These are phyloP conservation scores for Sinelater perroti DNA, from an alignment of 2,888 invertebrate species.

Conservation along the genomic window DNA sequence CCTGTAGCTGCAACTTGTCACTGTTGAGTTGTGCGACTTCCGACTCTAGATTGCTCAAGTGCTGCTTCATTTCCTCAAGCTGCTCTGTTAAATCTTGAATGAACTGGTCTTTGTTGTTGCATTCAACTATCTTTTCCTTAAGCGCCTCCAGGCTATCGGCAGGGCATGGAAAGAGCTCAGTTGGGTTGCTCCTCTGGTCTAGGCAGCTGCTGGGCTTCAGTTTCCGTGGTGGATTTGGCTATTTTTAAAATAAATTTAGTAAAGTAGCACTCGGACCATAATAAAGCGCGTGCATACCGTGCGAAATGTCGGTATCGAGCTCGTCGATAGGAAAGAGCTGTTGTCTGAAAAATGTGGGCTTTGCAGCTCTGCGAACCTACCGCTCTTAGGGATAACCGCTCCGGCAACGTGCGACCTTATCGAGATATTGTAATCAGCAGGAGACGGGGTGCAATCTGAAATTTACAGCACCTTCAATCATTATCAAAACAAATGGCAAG, in stretches of 20 bases:
- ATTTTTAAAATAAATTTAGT: conserved; percentile 39
- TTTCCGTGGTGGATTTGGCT: conserved; percentile 49
- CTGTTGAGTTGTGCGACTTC: conserved; percentile 57
- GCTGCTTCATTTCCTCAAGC: conserved; percentile 63
- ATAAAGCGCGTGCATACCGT: conserved; percentile 52
- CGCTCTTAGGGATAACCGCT: conserved; percentile 56
- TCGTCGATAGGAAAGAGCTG: conserved; percentile 42
- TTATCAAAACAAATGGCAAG: neutral
- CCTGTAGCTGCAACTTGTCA: conserved; percentile 55
- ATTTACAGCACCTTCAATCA: neutral
- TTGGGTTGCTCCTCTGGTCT: conserved; percentile 32
- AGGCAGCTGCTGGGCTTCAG: conserved; percentile 45
- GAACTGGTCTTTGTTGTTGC: conserved; percentile 63
- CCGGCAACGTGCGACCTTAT: conserved; percentile 58
- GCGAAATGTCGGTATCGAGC: conserved; percentile 54
- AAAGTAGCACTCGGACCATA: neutral
- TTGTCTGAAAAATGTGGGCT: conserved; percentile 54
- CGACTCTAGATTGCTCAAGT: conserved; percentile 58
- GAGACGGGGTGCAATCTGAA: conserved; percentile 63
- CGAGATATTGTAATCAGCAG: conserved; percentile 64
- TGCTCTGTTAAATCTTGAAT: conserved; percentile 63
- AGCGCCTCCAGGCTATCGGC: conserved; percentile 55
- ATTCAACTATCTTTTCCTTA: conserved; percentile 65
- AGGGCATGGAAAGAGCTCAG: conserved; percentile 34
- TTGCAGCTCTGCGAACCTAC: conserved; percentile 57